Evolutionary conservation across 1,140 invertebrate genomes (phyloP).

Genomic region (Drosophila lini): DNA sequence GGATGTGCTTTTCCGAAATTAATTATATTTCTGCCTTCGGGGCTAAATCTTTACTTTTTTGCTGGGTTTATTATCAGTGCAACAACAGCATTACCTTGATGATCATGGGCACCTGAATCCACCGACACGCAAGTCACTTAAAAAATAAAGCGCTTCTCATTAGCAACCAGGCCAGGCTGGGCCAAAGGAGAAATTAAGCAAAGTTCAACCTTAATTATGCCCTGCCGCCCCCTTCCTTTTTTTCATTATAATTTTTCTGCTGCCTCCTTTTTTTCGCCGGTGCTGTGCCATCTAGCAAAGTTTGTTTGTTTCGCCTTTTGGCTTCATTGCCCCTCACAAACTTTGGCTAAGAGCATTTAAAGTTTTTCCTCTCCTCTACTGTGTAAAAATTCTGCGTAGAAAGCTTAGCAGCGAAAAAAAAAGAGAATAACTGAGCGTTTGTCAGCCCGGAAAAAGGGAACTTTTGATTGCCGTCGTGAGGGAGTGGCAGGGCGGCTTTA

Average conservation of each 20-base stretch:
- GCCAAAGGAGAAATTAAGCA: conserved; percentile 64
- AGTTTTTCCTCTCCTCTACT: conserved; percentile 54
- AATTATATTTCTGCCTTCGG: conserved; percentile 13
- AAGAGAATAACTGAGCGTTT: conserved; percentile 59
- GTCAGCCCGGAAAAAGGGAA: conserved; percentile 22
- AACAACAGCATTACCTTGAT: conserved; percentile 17
- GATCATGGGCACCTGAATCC: conserved; percentile 27
- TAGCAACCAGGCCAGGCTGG: conserved; percentile 33
- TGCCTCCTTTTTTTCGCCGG: conserved; percentile 27
- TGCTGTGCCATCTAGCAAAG: conserved; percentile 47
- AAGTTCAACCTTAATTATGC: conserved; percentile 76
- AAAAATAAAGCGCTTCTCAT: conserved; percentile 78
- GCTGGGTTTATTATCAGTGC: conserved; percentile 27
- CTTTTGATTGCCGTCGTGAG: conserved; percentile 36
- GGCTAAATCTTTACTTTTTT: background rate
- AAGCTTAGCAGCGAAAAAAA: conserved; percentile 37
- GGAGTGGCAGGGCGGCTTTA: conserved; percentile 43
- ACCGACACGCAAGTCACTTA: conserved; percentile 70
- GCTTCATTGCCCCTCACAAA: conserved; percentile 42
- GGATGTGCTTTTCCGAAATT: conserved; percentile 24
- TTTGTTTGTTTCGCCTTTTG: conserved; percentile 62
- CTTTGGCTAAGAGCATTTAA: conserved; percentile 64
- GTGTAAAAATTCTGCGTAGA: conserved; percentile 51
- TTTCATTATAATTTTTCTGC: conserved; percentile 33
- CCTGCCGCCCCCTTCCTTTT: background rate